Base-by-base conservation (phyloP, 1,140 invertebrate species). In the Formica selysi region DNA sequence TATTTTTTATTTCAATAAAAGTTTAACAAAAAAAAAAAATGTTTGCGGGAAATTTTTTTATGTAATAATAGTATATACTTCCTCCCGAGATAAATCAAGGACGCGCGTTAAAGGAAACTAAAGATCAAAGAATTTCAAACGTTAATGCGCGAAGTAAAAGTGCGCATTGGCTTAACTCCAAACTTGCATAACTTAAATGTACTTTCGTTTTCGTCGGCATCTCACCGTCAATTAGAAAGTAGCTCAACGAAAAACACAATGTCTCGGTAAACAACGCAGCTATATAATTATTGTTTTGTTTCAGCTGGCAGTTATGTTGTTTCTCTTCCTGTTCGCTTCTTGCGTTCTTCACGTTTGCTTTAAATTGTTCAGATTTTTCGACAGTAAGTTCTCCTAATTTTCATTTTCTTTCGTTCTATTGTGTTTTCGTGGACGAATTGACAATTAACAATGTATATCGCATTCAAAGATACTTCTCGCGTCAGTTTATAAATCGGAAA, bases 281-380 rank as follows among this genome's bases (percentile, higher is more conserved):
- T 76, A 51, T 16, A n/a, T 85, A 65, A 78, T 85, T 85, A 78
- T 85, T 29, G 36, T 13, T 85, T 85, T 78, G 73, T 83, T 83
- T 83, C 81, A 85, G 71, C 73, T 65, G 26, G 70, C 36, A 36
- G n/a, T 76, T 76, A 64, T 64, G 32, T 64, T 76, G 22, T 64
- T 44, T 48, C 44, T 76, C 81, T 65, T 44, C 19, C 13, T 19
- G 4, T 19, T 19, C 32, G 59, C 61, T 51, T 65, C 29, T 51
- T 13, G 1, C 6, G n/a, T 29, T 29, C 26, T 29, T 29, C 65
- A 10, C 79, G 54, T 64, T 64, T 44, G 13, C 11, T 85, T 78
- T 36, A 62, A 48, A 48, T 76, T 32, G 22, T 64, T 8, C 48
- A 19, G 19, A 22, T 79, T 85, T 19, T 41, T 54, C 74, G 38